Evolutionary conservation across 1,140 invertebrate species (phyloP).

Genomic region (Eufriesea mexicana): DNA sequence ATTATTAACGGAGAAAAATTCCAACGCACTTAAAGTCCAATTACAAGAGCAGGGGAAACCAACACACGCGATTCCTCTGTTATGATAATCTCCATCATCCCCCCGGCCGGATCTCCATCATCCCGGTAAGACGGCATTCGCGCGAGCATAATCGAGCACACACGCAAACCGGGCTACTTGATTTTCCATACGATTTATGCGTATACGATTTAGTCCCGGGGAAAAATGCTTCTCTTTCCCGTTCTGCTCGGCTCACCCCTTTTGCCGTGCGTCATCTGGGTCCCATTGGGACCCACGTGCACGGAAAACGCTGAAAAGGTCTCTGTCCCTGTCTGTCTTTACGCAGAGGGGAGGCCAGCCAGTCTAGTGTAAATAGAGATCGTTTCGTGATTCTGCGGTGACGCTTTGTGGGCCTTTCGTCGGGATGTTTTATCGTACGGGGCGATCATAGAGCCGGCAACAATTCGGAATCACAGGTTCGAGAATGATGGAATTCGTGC

Average conservation of each 20-base stretch:
- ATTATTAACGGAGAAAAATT: background rate
- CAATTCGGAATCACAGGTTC: constrained; percentile 25
- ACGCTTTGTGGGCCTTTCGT: constrained; percentile 51
- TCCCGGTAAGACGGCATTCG: background rate
- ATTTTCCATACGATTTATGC: constrained; percentile 47
- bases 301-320: constrained; percentile 39
- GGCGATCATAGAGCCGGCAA: constrained; percentile 18
- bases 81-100: constrained; percentile 39
- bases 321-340: background rate
- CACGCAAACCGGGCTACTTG: constrained; percentile 24
- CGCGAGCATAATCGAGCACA: constrained; percentile 32
- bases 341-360: background rate
- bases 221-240: constrained; percentile 17
- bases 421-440: constrained; percentile 30
- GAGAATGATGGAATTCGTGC: constrained; percentile 18
- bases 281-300: constrained; percentile 41
- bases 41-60: background rate
- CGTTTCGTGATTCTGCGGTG: constrained; percentile 44
- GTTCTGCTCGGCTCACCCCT: constrained; percentile 23
- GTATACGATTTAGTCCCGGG: constrained; percentile 19
- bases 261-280: constrained; percentile 25
- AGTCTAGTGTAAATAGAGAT: constrained; percentile 44
- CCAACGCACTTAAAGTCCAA: background rate
- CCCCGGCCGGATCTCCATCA: background rate
- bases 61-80: constrained; percentile 25